Conservation (phyloP, 2,797 vertebrate species). For the Hybognathus amarus region DNA sequence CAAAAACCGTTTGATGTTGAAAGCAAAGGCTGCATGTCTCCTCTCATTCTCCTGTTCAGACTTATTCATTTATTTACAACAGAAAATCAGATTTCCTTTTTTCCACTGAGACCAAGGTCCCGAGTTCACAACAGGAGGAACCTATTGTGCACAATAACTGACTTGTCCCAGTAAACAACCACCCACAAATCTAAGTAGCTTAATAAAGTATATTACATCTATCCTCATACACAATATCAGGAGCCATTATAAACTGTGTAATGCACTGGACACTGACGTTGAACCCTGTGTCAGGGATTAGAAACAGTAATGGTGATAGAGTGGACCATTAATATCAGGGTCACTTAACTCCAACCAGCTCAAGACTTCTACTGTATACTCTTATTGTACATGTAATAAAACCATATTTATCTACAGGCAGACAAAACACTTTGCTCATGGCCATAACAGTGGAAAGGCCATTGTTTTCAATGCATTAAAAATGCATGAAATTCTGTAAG, state of each 20-base stretch:
- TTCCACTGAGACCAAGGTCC: neutral
- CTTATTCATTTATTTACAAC: constrained; percentile 2
- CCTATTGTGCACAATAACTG: neutral
- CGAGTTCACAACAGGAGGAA: neutral
- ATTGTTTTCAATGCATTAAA: neutral
- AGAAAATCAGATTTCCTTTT: neutral
- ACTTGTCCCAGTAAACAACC: too few relatives aligned
- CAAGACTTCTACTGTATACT: neutral
- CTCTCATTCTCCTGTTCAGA: neutral
- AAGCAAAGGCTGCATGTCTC: constrained; percentile 45
- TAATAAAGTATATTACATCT: neutral
- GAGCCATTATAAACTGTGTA: neutral
- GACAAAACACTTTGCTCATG: neutral
- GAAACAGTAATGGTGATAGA: neutral
- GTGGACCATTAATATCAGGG: neutral
- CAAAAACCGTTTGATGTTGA: constrained; percentile 55
- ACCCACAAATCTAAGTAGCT: neutral
- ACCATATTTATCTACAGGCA: neutral
- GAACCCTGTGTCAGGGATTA: neutral
- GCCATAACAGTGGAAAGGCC: constrained; percentile 15
- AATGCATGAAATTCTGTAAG: neutral
- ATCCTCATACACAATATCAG: neutral
- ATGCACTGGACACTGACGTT: neutral
- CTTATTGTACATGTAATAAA: neutral
- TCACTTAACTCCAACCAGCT: neutral